These are phyloP conservation scores for Dyspetes luteomarginatus DNA, from an alignment of 2,888 invertebrate species.

Conservation along the genomic window DNA sequence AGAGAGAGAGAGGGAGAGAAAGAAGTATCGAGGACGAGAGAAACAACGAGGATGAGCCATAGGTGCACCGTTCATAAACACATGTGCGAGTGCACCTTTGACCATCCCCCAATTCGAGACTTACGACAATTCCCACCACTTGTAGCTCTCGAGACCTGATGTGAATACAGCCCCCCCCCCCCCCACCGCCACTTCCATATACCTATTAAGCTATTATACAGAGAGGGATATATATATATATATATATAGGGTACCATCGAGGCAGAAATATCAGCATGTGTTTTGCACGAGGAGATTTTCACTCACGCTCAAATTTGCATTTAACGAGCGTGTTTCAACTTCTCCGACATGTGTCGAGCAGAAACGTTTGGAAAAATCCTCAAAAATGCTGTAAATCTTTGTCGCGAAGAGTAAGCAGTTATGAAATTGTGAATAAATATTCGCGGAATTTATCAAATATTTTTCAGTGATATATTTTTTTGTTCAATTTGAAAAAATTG, in stretches of 20 bases:
- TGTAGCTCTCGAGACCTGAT: slow-evolving; percentile 37
- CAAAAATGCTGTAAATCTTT: slow-evolving; percentile 34
- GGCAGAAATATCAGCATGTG: slow-evolving; percentile 58
- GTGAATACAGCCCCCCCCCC: neutral
- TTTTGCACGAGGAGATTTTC: slow-evolving; percentile 57
- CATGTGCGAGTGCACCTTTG: slow-evolving; percentile 29
- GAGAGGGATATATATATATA: slow-evolving; percentile 1
- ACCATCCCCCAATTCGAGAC: slow-evolving; percentile 7
- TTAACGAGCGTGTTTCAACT: slow-evolving; percentile 56
- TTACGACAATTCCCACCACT: slow-evolving; percentile 32
- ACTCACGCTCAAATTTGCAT: slow-evolving; percentile 65
- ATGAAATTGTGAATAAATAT: neutral
- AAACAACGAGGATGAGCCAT: slow-evolving; percentile 9
- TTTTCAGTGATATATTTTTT: neutral
- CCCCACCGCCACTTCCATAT: slow-evolving; percentile 11
- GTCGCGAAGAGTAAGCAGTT: slow-evolving; percentile 1
- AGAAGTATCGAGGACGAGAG: neutral
- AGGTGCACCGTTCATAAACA: neutral
- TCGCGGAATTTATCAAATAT: neutral
- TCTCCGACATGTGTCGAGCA: slow-evolving; percentile 55
- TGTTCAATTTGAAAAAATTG: neutral
- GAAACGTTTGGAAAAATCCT: slow-evolving; percentile 47
- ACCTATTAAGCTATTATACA: slow-evolving; percentile 52
- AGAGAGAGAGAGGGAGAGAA: neutral
- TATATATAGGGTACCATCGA: slow-evolving; percentile 17